Conservation (phyloP, 2,888 invertebrate genomes). For the Helleia helle region DNA sequence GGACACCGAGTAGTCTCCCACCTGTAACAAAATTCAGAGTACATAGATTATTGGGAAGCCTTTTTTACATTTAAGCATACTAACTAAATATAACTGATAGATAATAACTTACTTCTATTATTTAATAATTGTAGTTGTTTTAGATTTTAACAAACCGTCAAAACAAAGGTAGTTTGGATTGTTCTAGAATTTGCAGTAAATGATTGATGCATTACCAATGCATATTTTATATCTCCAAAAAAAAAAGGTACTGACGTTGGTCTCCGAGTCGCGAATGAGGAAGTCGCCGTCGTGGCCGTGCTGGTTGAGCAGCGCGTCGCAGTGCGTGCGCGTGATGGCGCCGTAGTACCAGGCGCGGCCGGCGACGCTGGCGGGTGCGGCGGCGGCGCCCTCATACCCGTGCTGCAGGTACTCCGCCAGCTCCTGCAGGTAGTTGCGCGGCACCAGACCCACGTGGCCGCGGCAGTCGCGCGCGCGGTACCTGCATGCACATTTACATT, state of each 20-base stretch:
- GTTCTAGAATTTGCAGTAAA: too few species aligned
- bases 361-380: conserved; percentile 60
- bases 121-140: too few species aligned
- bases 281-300: conserved; percentile 98
- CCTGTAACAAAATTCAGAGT: conserved; percentile 68
- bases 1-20: conserved; percentile 98
- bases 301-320: conserved; percentile 95
- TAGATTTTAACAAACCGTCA: too few species aligned
- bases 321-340: conserved; percentile 89
- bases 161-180: too few species aligned
- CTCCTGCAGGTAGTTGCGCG: conserved; percentile 95
- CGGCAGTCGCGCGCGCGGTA: conserved; percentile 94
- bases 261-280: conserved; percentile 98
- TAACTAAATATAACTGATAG: too few species aligned
- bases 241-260: conserved; percentile 84
- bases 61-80: too few species aligned
- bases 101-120: too few species aligned
- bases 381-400: conserved; percentile 20
- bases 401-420: conserved; percentile 84
- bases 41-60: not conserved
- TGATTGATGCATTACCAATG: too few species aligned
- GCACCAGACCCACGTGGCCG: conserved; percentile 95
- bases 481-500: not conserved
- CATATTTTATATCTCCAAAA: not conserved
- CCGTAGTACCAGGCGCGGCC: conserved; percentile 99